These are phyloP conservation scores for Eulemur mongoz DNA, from an alignment of 2,797 vertebrate genomes.

Conservation along the genomic window DNA sequence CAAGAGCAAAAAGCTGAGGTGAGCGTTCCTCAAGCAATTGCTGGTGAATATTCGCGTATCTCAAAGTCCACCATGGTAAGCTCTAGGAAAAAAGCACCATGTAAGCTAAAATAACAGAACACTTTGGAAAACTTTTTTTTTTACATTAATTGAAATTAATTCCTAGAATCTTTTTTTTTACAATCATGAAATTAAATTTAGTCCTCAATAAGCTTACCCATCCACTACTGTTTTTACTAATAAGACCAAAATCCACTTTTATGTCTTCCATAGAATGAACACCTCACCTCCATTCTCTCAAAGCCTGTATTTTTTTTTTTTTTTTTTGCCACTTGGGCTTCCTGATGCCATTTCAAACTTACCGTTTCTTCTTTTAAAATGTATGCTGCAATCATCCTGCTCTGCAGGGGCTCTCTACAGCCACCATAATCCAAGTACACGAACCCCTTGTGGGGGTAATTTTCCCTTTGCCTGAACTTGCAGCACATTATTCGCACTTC, in stretches of 20 bases:
- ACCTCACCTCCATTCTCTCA: neutral
- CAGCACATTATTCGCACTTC: neutral
- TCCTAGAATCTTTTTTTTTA: neutral
- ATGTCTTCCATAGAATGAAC: neutral
- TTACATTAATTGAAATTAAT: neutral
- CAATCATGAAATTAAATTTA: neutral
- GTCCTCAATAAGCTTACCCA: neutral
- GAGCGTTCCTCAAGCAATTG: constrained; percentile 94
- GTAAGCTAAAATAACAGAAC: neutral
- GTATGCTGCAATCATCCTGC: neutral
- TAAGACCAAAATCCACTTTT: neutral
- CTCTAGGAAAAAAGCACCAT: constrained; percentile 84
- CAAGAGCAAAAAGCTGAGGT: constrained; percentile 88
- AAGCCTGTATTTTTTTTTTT: neutral
- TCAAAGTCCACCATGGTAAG: constrained; percentile 94
- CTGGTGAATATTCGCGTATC: constrained; percentile 93
- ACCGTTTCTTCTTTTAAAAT: neutral
- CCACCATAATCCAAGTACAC: neutral
- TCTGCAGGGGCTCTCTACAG: neutral
- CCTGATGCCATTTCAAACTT: neutral
- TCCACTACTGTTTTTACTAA: neutral
- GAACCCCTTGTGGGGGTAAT: rapidly evolving
- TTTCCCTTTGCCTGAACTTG: neutral
- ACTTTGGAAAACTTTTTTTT: neutral
- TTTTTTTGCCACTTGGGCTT: neutral